Evolutionary conservation across 1,140 invertebrate species (phyloP).

Genomic region (Nephotettix cincticeps): DNA sequence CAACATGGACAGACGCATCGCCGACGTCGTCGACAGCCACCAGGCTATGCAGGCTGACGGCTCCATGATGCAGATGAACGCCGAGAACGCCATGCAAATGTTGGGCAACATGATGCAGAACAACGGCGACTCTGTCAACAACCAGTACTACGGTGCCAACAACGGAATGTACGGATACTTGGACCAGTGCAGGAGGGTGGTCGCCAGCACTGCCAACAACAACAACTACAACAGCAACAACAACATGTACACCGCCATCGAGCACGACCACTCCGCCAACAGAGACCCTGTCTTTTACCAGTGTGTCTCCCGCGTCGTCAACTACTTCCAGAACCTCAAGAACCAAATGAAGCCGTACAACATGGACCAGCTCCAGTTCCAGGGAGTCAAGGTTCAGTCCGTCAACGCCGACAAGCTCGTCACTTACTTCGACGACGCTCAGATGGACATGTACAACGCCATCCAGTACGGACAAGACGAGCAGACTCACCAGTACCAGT

Average conservation of each 20-base stretch:
- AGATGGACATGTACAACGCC: slow-evolving; percentile 54
- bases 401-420: not conserved
- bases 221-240: no score
- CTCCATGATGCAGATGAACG: slow-evolving; percentile 42
- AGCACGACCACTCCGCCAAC: slow-evolving; percentile 48
- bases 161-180: slow-evolving; percentile 55
- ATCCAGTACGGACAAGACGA: slow-evolving; percentile 54
- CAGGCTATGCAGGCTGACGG: slow-evolving; percentile 43
- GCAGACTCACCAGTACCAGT: slow-evolving; percentile 35
- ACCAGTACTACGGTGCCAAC: slow-evolving; percentile 73
- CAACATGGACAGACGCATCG: not conserved
- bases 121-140: slow-evolving; percentile 59
- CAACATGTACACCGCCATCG: slow-evolving; percentile 53
- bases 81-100: slow-evolving; percentile 46
- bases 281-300: slow-evolving; percentile 56
- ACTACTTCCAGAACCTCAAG: slow-evolving; percentile 54
- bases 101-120: slow-evolving; percentile 43
- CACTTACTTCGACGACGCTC: slow-evolving; percentile 44
- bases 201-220: slow-evolving; percentile 55
- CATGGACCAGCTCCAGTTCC: slow-evolving; percentile 42
- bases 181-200: slow-evolving; percentile 46
- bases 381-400: no score
- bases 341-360: slow-evolving; percentile 52
- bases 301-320: slow-evolving; percentile 50
- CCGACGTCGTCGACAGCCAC: not conserved